Evolutionary conservation across 2,888 invertebrate genomes (phyloP).

Genomic region (Polylopha cassiicola): DNA sequence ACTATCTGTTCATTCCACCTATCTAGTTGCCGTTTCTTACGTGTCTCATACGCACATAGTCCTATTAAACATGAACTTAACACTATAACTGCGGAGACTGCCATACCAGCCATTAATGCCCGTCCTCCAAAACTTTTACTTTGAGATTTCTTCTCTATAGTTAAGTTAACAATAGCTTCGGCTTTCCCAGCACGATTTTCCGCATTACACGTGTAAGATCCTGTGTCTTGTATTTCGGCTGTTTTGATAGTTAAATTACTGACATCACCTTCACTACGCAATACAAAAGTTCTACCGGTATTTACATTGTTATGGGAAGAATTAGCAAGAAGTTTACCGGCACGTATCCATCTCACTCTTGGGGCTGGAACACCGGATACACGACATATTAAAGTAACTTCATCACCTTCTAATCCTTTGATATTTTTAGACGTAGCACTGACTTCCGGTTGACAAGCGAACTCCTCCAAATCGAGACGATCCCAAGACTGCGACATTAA

Average conservation of each 20-base stretch:
- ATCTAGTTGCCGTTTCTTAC: constrained; percentile 76
- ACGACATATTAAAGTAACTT: constrained; percentile 84
- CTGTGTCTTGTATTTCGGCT: constrained; percentile 85
- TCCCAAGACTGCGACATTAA: constrained; percentile 84
- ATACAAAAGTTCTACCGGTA: constrained; percentile 79
- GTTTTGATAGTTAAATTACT: constrained; percentile 85
- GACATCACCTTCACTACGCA: constrained; percentile 81
- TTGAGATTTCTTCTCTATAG: constrained; percentile 81
- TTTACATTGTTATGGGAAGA: constrained; percentile 58
- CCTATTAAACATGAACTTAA: constrained; percentile 81
- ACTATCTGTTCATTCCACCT: constrained; percentile 74
- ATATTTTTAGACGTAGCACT: constrained; percentile 77
- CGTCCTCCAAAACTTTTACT: constrained; percentile 77
- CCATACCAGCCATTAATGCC: constrained; percentile 81
- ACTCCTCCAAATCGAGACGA: constrained; percentile 85
- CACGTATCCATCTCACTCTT: constrained; percentile 83
- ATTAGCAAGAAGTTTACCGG: constrained; percentile 83
- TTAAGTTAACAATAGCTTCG: constrained; percentile 84
- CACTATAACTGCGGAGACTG: constrained; percentile 82
- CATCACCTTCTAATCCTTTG: constrained; percentile 82
- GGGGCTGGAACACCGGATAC: constrained; percentile 85
- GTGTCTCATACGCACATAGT: constrained; percentile 80
- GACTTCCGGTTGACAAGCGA: constrained; percentile 86
- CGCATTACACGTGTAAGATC: constrained; percentile 85
- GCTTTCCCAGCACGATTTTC: constrained; percentile 89